Conservation (phyloP, 2,797 vertebrate genomes). For the Peromyscus aztecus region DNA sequence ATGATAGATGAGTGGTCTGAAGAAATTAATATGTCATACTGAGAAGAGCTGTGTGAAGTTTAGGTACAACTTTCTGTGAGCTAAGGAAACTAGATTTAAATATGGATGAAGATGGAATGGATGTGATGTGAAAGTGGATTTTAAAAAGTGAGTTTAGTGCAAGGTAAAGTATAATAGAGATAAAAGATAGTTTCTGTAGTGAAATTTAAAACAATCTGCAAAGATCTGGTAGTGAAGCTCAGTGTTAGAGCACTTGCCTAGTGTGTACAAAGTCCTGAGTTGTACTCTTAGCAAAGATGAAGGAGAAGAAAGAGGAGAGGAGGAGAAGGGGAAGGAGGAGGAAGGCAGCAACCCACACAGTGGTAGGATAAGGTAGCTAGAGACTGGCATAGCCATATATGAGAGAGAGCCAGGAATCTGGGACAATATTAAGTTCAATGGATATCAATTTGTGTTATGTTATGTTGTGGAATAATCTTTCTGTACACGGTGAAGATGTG, state of each 20-base stretch:
- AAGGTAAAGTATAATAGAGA: constrained; percentile 47
- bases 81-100: constrained; percentile 62
- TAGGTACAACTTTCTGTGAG: constrained; percentile 26
- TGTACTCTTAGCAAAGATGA: not conserved
- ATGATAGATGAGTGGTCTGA: not conserved
- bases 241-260: not conserved
- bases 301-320: not conserved
- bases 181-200: constrained; percentile 46
- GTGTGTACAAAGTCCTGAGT: not conserved
- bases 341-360: not conserved
- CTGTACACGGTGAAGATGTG: not conserved
- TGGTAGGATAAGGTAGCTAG: not conserved
- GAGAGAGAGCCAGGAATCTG: not conserved
- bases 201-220: not conserved
- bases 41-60: not conserved
- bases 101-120: constrained; percentile 27
- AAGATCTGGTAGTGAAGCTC: not conserved
- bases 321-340: not conserved
- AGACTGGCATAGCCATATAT: constrained; percentile 23
- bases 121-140: constrained; percentile 40
- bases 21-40: constrained; percentile 10
- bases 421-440: constrained; percentile 30
- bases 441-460: constrained; percentile 1
- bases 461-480: not conserved
- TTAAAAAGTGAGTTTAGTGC: constrained; percentile 35